Conservation (phyloP, 2,113 vertebrate genomes). For the Natator depressus region DNA sequence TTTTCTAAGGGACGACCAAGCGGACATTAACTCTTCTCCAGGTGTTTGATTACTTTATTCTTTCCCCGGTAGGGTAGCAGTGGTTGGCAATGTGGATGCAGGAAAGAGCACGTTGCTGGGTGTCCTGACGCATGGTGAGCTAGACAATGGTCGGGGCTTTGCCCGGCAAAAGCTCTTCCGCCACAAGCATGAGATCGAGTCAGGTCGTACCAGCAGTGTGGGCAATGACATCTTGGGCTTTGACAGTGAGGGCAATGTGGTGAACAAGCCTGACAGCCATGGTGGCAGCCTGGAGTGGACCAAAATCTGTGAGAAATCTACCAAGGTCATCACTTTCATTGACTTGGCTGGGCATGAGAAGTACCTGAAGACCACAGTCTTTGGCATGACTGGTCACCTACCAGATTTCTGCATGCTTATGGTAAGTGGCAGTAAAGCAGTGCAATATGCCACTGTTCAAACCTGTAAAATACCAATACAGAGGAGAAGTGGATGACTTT, state of each 20-base stretch:
- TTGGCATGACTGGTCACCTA: slow-evolving; percentile 97
- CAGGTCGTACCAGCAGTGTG: slow-evolving; percentile 96
- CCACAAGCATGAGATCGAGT: slow-evolving; percentile 98
- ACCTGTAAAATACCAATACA: neutral
- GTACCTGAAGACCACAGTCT: slow-evolving; percentile 98
- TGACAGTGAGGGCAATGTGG: slow-evolving; percentile 94
- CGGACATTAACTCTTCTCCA: neutral
- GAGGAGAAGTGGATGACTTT: neutral
- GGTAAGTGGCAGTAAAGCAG: slow-evolving; percentile 78
- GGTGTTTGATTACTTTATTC: neutral
- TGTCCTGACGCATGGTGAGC: slow-evolving; percentile 94
- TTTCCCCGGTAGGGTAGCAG: slow-evolving; percentile 87
- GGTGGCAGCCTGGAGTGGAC: slow-evolving; percentile 98
- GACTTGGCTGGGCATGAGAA: slow-evolving; percentile 98
- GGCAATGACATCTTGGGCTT: slow-evolving; percentile 99
- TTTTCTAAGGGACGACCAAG: neutral
- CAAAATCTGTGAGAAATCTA: slow-evolving; percentile 98
- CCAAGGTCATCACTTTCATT: slow-evolving; percentile 98
- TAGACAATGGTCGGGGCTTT: slow-evolving; percentile 97
- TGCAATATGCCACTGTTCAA: neutral
- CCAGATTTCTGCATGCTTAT: slow-evolving; percentile 99
- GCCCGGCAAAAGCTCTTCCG: slow-evolving; percentile 98
- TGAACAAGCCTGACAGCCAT: slow-evolving; percentile 97
- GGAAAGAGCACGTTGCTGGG: slow-evolving; percentile 96
- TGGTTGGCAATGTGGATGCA: slow-evolving; percentile 97